phyloP scores from a whole-genome alignment of 2,888 invertebrate species.

The Nipponacmea schrenckii region DNA sequence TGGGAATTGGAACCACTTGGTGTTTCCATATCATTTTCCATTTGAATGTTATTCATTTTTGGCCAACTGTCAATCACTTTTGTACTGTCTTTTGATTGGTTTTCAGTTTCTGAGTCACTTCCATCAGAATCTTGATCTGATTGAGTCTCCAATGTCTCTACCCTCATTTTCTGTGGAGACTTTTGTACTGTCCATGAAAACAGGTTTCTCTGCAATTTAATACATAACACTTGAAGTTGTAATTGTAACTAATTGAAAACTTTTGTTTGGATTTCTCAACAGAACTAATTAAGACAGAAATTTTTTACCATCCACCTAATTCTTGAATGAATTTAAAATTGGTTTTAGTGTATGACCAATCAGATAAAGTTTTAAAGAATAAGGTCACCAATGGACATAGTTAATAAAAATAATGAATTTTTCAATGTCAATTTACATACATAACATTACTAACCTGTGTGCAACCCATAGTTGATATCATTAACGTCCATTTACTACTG shows the following conservation, averaged over 20 bases:
- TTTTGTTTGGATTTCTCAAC: no score
- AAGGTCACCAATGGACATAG: no score
- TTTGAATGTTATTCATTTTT: no score
- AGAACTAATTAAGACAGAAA: no score
- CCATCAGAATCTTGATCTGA: constrained; percentile 30
- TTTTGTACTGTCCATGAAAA: constrained; percentile 39
- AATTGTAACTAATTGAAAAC: no score
- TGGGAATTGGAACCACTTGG: not conserved
- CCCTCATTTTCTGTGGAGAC: constrained; percentile 34
- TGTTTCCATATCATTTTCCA: not conserved
- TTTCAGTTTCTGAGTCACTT: constrained; percentile 23
- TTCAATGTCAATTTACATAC: no score
- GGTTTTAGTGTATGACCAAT: no score
- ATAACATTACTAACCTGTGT: constrained; percentile 38
- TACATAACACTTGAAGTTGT: not conserved
- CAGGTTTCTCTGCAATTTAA: constrained; percentile 40
- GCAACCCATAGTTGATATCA: constrained; percentile 38
- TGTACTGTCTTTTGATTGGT: not conserved
- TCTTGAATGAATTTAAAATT: no score
- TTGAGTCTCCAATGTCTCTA: constrained; percentile 42
- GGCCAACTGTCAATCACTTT: no score
- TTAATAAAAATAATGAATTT: no score
- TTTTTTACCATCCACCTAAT: no score
- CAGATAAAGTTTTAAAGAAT: no score
- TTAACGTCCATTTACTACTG: constrained; percentile 46